Evolutionary conservation across 92 coral and sea anemone genomes (phyloP).

Genomic region (Palythoa grandiflora): DNA sequence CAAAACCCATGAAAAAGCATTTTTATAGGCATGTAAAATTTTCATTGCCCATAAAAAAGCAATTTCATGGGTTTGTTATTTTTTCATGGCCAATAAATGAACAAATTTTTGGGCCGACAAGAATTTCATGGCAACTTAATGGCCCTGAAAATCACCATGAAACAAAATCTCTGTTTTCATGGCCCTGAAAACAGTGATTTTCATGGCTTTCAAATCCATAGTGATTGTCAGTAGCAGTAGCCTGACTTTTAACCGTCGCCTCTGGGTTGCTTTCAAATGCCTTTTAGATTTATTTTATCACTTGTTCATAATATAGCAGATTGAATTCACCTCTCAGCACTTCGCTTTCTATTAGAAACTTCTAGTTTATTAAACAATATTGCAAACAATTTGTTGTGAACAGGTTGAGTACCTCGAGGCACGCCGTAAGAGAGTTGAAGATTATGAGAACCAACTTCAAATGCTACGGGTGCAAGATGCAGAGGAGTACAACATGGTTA

Average conservation of each 20-base stretch:
- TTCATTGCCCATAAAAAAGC: not conserved
- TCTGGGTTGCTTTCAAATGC: too few relatives aligned
- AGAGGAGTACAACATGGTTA: constrained; percentile 98
- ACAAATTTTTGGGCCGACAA: too few relatives aligned
- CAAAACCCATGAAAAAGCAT: not conserved
- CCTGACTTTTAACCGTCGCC: too few relatives aligned
- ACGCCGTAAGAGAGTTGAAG: constrained; percentile 96
- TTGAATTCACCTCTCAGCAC: not conserved
- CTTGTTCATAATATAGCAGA: not conserved
- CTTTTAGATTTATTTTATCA: too few relatives aligned
- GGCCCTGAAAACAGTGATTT: too few relatives aligned
- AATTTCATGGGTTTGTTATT: not conserved
- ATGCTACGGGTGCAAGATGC: constrained; percentile 96
- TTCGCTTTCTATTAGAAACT: too few relatives aligned
- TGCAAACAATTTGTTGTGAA: not conserved
- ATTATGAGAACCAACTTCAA: constrained; percentile 92
- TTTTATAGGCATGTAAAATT: not conserved
- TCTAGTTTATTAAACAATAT: too few relatives aligned
- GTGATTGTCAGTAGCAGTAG: too few relatives aligned
- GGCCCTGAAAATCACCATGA: too few relatives aligned
- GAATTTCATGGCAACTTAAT: too few relatives aligned
- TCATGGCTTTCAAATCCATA: too few relatives aligned
- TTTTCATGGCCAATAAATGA: not conserved
- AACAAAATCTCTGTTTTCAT: too few relatives aligned
- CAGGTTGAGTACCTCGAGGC: constrained; percentile 95